phyloP scores from a whole-genome alignment of 1,140 invertebrate genomes.

The Neodiprion fabricii region DNA sequence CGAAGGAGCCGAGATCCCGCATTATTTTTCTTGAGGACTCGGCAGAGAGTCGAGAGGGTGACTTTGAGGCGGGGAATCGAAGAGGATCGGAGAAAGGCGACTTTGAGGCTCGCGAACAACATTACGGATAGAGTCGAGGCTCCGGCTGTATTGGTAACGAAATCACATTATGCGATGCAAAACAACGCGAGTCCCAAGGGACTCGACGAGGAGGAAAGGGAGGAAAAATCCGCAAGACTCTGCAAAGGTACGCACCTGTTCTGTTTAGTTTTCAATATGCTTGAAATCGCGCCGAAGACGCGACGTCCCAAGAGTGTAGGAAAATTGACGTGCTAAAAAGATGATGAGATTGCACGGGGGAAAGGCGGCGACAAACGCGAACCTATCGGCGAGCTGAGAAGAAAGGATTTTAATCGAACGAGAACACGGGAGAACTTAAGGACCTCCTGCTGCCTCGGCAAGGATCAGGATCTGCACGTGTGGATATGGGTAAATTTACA shows the following conservation, averaged over 20 bases:
- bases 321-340: conserved; percentile 2
- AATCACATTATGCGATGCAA: background rate
- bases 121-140: background rate
- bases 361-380: too few species aligned
- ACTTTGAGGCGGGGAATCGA: background rate
- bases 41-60: background rate
- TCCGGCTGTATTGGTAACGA: background rate
- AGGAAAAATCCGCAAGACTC: background rate
- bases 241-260: background rate
- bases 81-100: background rate
- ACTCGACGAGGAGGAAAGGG: background rate
- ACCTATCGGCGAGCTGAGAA: too few species aligned
- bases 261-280: background rate
- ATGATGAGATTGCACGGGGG: too few species aligned
- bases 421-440: too few species aligned
- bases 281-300: background rate
- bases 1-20: background rate
- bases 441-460: too few species aligned
- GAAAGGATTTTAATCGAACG: too few species aligned
- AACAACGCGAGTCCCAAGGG: background rate
- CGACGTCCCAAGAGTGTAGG: background rate
- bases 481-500: too few species aligned
- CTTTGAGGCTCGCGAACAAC: background rate
- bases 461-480: too few species aligned
- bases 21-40: background rate